Conservation (phyloP, 2,797 vertebrate species). For the Pygocentrus nattereri region DNA sequence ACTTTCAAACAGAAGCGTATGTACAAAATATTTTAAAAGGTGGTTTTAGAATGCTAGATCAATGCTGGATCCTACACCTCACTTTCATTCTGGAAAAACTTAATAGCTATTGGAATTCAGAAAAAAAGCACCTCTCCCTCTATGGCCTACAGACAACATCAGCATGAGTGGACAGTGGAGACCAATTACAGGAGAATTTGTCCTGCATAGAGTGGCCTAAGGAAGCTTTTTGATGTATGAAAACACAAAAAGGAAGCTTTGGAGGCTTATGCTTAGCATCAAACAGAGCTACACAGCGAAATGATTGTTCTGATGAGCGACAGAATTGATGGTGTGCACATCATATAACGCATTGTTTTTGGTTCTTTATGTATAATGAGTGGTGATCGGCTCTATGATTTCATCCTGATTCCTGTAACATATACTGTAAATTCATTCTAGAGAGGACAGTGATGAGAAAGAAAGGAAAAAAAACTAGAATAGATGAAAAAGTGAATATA, state of each 20-base stretch:
- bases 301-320: background rate
- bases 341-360: background rate
- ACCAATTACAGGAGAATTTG: background rate
- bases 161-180: background rate
- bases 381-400: background rate
- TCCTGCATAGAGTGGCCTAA: background rate
- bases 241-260: background rate
- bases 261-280: background rate
- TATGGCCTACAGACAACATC: background rate
- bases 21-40: background rate
- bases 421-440: background rate
- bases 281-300: background rate
- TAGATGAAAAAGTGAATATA: slow-evolving; percentile 26
- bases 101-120: background rate
- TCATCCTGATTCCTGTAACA: slow-evolving; percentile 1
- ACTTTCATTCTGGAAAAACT: background rate
- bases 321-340: background rate
- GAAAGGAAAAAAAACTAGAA: background rate
- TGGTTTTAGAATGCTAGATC: background rate
- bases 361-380: background rate
- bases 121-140: too few species aligned
- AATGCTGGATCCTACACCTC: background rate
- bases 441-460: background rate
- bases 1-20: too few species aligned
- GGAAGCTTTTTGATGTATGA: background rate